phyloP scores from a whole-genome alignment of 2,797 vertebrate species.

The Petrocephalus schoutedeni region DNA sequence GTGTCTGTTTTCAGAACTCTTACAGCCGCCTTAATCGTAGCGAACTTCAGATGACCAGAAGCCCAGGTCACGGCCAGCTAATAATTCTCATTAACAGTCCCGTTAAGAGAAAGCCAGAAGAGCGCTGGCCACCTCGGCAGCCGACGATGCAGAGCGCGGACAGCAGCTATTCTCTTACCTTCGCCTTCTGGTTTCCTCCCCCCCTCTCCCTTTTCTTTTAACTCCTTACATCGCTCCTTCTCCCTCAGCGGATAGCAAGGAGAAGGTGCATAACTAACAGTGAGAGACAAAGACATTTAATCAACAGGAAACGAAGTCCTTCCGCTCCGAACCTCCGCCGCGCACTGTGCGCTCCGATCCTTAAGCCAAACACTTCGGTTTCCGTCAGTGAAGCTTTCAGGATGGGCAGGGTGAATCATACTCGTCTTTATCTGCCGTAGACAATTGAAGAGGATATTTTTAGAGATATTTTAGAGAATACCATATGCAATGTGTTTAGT shows the following conservation, averaged over 20 bases:
- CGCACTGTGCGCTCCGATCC: neutral
- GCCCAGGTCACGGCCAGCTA: neutral
- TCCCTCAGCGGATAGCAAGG: neutral
- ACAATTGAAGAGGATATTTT: neutral
- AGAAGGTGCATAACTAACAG: neutral
- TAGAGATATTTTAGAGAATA: neutral
- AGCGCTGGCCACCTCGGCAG: neutral
- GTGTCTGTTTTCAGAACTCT: neutral
- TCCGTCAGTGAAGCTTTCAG: neutral
- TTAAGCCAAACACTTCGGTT: neutral
- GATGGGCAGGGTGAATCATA: neutral
- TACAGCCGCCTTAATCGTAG: neutral
- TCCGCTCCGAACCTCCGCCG: neutral
- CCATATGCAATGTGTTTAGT: neutral
- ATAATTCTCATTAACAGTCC: neutral
- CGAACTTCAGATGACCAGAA: neutral
- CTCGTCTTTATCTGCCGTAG: neutral
- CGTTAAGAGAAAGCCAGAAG: neutral
- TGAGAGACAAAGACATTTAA: conserved; percentile 4
- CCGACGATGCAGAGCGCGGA: neutral
- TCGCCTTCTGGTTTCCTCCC: neutral
- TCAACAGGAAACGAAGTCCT: conserved; percentile 18
- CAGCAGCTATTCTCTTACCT: neutral
- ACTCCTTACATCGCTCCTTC: neutral
- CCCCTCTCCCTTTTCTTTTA: neutral